Evolutionary conservation across 2,797 vertebrate genomes (phyloP).

Genomic region (Ctenopoma multispine): DNA sequence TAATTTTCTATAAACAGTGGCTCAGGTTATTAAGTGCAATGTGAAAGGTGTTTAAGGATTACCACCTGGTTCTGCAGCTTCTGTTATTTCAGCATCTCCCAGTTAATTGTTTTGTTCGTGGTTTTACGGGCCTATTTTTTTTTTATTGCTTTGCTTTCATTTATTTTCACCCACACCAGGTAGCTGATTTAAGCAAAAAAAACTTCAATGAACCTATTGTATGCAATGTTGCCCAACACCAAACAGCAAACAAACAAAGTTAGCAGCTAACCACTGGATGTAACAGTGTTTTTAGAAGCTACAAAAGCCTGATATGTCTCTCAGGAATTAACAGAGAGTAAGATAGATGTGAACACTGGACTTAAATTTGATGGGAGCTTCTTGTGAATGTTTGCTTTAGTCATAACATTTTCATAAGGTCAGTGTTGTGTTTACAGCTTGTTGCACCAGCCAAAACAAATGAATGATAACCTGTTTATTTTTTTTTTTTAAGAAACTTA

Average conservation of each 20-base stretch:
- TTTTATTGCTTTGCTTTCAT: not conserved
- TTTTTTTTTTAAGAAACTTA: not conserved
- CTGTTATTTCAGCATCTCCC: not conserved
- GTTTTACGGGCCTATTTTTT: constrained; percentile 1
- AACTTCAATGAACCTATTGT: not conserved
- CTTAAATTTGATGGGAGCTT: not conserved
- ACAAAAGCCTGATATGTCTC: not conserved
- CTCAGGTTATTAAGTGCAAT: constrained; percentile 5
- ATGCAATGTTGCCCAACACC: not conserved
- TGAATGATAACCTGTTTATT: not conserved
- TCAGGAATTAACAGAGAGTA: not conserved
- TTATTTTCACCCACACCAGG: constrained; percentile 5
- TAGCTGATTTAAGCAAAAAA: not conserved
- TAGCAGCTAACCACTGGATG: not conserved
- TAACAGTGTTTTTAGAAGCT: not conserved
- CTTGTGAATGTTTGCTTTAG: not conserved
- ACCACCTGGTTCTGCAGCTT: not conserved
- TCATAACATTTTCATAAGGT: not conserved
- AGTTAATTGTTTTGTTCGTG: not conserved
- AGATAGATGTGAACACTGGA: not conserved
- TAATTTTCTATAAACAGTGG: not conserved
- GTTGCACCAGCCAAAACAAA: not conserved
- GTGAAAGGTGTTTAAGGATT: not conserved
- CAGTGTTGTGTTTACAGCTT: not conserved
- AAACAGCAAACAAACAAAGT: not conserved